Base-by-base conservation (phyloP, 2,888 invertebrate species). In the Muscina levida region DNA sequence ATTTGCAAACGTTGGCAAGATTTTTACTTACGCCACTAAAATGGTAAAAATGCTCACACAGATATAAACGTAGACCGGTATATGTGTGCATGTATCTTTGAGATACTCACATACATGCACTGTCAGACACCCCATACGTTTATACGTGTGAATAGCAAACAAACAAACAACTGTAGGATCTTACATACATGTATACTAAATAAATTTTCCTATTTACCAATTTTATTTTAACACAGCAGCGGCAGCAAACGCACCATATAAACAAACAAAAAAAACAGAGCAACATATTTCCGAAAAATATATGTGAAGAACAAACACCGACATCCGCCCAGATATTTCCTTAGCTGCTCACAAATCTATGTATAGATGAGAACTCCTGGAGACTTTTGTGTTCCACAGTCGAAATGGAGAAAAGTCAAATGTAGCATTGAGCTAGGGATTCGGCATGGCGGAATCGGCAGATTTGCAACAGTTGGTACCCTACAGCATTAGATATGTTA, bases 1-100 rank as follows among this genome's bases (percentile, higher is more conserved):
- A 87, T 83, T 83, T 85, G 79, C 82, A 82, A 77, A 79, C 77
- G 81, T 81, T 81, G 74, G 81, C 81, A 81, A 74, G 74, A 81
- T 79, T 72, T 75, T n/a, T n/a, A n/a, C n/a, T 70, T 68, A 72
- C 68, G 81, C 77, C 72, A 81, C 77, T 68, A 57, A 81, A 56
- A 66, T 77, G 24, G 26, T 62, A 48, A 70, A 70, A 71, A 72
- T 44, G 26, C 37, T 44, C 39, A 70, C 71, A 51, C 48, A 51
- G 31, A 31, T 31, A 31, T 8, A 31, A 31, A 31, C 31, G 3
- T 5, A 31, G n/a, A n/a, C n/a, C n/a, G n/a, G n/a, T n/a, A n/a
- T n/a, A n/a, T n/a, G n/a, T n/a, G n/a, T n/a, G n/a, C n/a, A n/a
- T n/a, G 31, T 3, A 31, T 31, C 31, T 31, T 31, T 31, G 4